phyloP scores from a whole-genome alignment of 2,888 invertebrate species.

The Eupithecia pulchellata region DNA sequence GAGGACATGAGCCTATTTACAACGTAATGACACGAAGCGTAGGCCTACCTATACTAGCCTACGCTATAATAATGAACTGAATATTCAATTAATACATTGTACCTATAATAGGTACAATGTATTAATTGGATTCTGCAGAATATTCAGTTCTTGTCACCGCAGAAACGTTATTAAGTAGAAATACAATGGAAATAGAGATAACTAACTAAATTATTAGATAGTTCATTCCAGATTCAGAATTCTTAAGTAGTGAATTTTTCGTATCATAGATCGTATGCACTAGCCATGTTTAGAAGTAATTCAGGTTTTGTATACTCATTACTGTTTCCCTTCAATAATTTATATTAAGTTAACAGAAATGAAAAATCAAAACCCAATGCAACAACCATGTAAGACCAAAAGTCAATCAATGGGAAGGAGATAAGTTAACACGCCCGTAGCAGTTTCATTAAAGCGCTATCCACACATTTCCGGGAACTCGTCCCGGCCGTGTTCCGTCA shows the following conservation, averaged over 20 bases:
- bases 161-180: neutral
- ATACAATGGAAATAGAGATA: neutral
- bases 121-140: neutral
- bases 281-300: neutral
- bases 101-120: no score
- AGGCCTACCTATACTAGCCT: no score
- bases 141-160: neutral
- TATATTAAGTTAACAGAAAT: neutral
- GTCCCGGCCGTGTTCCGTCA: no score
- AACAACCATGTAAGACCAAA: neutral
- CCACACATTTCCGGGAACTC: no score
- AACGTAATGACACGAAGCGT: neutral
- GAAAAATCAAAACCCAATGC: no score
- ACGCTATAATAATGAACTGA: neutral
- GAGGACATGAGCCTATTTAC: neutral
- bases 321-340: neutral
- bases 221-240: neutral
- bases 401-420: neutral
- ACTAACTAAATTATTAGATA: neutral
- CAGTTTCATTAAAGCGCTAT: no score
- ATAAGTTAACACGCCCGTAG: no score
- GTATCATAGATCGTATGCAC: neutral
- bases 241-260: neutral
- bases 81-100: no score
- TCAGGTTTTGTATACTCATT: neutral